These are phyloP conservation scores for Rhabditophanes sp. DNA, from an alignment of 2,888 invertebrate genomes.

Conservation along the genomic window DNA sequence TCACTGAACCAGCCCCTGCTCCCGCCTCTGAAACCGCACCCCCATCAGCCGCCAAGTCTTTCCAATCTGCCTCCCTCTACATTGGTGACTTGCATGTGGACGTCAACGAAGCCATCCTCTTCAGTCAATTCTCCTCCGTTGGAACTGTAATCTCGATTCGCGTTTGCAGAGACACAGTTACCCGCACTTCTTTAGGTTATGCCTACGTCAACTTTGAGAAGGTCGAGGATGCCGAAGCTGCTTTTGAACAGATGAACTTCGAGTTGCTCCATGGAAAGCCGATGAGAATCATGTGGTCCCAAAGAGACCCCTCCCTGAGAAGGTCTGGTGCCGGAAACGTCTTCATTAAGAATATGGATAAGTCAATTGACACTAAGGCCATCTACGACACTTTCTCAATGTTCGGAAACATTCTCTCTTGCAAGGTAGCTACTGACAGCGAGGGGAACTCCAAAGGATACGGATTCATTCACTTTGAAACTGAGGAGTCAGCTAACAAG, in stretches of 20 bases:
- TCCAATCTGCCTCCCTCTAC: slow-evolving; percentile 93
- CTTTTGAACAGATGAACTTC: slow-evolving; percentile 97
- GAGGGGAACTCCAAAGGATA: slow-evolving; percentile 48
- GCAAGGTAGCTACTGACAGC: slow-evolving; percentile 56
- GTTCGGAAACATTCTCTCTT: slow-evolving; percentile 92
- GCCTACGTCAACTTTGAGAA: slow-evolving; percentile 99
- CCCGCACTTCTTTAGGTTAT: slow-evolving; percentile 89
- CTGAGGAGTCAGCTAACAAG: slow-evolving; percentile 49
- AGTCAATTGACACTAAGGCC: slow-evolving; percentile 92
- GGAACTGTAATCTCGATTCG: slow-evolving; percentile 95
- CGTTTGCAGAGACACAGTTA: slow-evolving; percentile 92
- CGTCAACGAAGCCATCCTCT: slow-evolving; percentile 82
- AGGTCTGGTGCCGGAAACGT: slow-evolving; percentile 97
- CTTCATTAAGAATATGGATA: slow-evolving; percentile 95
- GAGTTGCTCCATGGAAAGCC: slow-evolving; percentile 88
- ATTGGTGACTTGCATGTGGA: slow-evolving; percentile 95
- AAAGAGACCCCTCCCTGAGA: slow-evolving; percentile 67
- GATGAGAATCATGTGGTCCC: slow-evolving; percentile 99
- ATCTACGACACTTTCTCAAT: slow-evolving; percentile 98
- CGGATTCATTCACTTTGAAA: slow-evolving; percentile 44
- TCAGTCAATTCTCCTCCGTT: slow-evolving; percentile 95
- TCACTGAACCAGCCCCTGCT: too few relatives aligned
- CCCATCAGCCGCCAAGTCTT: too few relatives aligned
- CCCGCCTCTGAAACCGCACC: too few relatives aligned
- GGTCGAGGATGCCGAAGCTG: slow-evolving; percentile 94